phyloP scores from a whole-genome alignment of 1,140 invertebrate species.

The Anastrepha ludens region DNA sequence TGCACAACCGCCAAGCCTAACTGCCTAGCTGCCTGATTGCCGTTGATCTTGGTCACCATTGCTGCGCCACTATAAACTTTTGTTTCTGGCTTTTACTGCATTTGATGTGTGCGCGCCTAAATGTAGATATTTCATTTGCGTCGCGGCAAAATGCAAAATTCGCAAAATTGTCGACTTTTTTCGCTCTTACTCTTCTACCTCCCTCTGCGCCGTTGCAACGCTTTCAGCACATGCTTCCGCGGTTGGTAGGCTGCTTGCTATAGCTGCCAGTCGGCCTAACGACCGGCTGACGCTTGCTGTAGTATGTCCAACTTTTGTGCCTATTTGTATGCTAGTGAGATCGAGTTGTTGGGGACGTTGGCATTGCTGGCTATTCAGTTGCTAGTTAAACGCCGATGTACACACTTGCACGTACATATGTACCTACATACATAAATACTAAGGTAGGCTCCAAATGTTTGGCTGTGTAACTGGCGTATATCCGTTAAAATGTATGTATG shows the following conservation, averaged over 20 bases:
- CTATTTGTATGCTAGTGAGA: not conserved
- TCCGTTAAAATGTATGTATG: not conserved
- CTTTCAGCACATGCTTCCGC: conserved; percentile 33
- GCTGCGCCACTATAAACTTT: not conserved
- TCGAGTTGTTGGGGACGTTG: not conserved
- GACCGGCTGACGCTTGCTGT: not conserved
- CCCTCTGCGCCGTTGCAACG: not conserved
- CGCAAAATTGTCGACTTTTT: not conserved
- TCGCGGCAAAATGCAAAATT: not conserved
- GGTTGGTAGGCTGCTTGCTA: not conserved
- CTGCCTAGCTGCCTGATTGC: not conserved
- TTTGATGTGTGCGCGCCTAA: conserved; percentile 1
- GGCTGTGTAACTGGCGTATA: not conserved
- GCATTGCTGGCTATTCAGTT: not conserved
- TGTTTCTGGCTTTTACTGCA: conserved; percentile 14
- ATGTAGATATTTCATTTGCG: conserved; percentile 14
- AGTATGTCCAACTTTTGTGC: conserved; percentile 31
- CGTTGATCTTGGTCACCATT: not conserved
- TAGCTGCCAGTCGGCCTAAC: conserved; percentile 3
- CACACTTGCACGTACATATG: not conserved
- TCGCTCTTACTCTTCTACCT: too few species aligned
- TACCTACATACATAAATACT: not conserved
- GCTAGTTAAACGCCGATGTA: conserved; percentile 13
- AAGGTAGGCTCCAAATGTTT: not conserved
- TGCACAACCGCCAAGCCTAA: not conserved